Base-by-base conservation (phyloP, 2,797 vertebrate genomes). In the Microctenopoma stevenorrisi region DNA sequence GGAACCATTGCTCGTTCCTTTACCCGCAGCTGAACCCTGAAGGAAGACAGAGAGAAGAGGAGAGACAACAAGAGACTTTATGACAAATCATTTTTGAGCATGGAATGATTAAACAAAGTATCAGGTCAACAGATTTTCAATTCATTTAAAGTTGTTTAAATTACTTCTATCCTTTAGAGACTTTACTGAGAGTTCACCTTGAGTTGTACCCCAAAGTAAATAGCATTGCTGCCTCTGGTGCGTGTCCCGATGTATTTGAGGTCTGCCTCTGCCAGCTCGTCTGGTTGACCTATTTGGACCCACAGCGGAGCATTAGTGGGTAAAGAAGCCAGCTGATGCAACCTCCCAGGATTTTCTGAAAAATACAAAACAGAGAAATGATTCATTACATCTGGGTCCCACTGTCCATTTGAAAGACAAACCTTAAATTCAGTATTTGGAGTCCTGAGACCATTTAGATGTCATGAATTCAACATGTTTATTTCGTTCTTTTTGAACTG, bases 141-240 rank as follows among this genome's bases (percentile, higher is more conserved):
- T 38, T 38, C 6, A 6, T 4, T 30, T 30, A 30, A 30, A 30
- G 28, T 30, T 30, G 28, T 30, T 30, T 30, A 30, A 30, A 2
- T 6, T 3, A 35, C 33, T 40, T 11, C 4, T 44, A 44, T n/a
- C 1, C 15, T 7, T 16, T 16, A 5, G 9, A 44, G 43, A 44
- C 43, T 15, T 42, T 4, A 33, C 4, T 33, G 25, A 0, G 28
- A 30, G 3, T 35, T 60, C 58, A 95, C 95, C 91, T 93, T 93
- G 5, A 96, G 91, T 56, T 95, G 91, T 0, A 96, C 92, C 2
- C 95, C 95, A 51, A 95, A 96, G 47, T 83, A 80, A 70, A 94
- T 76, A 0, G 89, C 83, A 0, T 68, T 84, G 66, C 87, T 92
- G 25, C 93, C 90, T 68, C 89, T 72, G 43, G 74, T 83, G 14